Evolutionary conservation across 35 echinoderm and acorn worm species (phyloP), one percentile per base, ranked within the genome.

Genomic region (Diadema setosum): DNA sequence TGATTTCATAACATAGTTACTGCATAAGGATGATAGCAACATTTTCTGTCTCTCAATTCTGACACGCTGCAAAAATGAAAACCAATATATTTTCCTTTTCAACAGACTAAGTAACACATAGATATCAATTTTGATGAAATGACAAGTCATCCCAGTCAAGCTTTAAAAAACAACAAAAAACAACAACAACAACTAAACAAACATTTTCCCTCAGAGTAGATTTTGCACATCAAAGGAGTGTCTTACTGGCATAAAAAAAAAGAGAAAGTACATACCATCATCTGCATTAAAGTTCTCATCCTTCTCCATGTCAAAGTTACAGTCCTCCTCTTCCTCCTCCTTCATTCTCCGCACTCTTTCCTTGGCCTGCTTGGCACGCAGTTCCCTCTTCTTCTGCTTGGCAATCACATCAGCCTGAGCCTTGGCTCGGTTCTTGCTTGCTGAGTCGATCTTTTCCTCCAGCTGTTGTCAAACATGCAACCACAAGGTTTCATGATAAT

Each of bases 281-380:
- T 93, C 91, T 29, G 87, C 91, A 93, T 97, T 97, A 55, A 93
- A 97, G 41, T 86, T 93, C 35, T 97, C 91, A 80, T 97, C 95
- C 45, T 93, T 97, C 59, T 97, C 95, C 46, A 97, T 84, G 42
- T 97, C 95, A 70, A 87, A 97, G 57, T 90, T 42, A 29, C 60
- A 21, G 17, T 97, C 91, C 3, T 90, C 95, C 33, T 83, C 55
- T 11, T 78, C 32, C 17, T 55, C 86, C 23, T 93, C 82, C n/a
- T 85, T 83, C 16, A 93, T 49, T 33, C 95, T 70, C 33, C 75
- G 86, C 6, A 69, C 84, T 41, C 80, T 97, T 80, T 93, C 95
- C 78, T 78, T 90, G 0, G 95, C 91, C 60, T 92, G 87, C 15
- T 50, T 49, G 29, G 95, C 95, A 44, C 70, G 86, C 32, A 87